Evolutionary conservation across 2,888 invertebrate genomes (phyloP).

Genomic region (Chrysina gloriosa): DNA sequence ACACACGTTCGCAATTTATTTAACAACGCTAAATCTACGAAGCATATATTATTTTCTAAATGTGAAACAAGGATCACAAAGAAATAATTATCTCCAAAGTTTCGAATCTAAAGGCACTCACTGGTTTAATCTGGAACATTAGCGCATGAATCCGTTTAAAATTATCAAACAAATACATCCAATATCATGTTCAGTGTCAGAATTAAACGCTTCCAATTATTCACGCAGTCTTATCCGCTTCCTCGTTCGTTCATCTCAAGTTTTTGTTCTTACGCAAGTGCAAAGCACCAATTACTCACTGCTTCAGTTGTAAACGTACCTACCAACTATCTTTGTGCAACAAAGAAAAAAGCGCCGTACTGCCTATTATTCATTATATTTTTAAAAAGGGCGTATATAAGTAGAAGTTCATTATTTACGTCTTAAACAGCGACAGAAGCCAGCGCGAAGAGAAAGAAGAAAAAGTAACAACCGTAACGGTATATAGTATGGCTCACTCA

Average conservation of each 20-base stretch:
- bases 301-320: background rate
- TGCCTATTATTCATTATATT: slow-evolving; percentile 2
- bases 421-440: slow-evolving; percentile 1
- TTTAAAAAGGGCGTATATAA: background rate
- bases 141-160: too few relatives aligned
- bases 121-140: too few relatives aligned
- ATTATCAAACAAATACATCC: too few relatives aligned
- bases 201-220: slow-evolving; percentile 4
- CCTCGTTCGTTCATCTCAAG: background rate
- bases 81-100: too few relatives aligned
- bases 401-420: slow-evolving; percentile 20
- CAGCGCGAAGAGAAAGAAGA: background rate
- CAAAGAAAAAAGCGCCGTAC: background rate
- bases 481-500: slow-evolving; percentile 5
- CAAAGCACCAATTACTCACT: slow-evolving; percentile 11
- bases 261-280: background rate
- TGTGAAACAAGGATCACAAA: too few relatives aligned
- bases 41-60: too few relatives aligned
- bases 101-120: too few relatives aligned
- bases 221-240: background rate
- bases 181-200: too few relatives aligned
- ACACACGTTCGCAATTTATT: too few relatives aligned
- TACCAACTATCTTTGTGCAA: background rate
- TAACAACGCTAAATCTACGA: too few relatives aligned
- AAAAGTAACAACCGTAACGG: slow-evolving; percentile 13